These are phyloP conservation scores for Akabosia matsudoensis DNA, from an alignment of 1,140 invertebrate species.

Conservation along the genomic window DNA sequence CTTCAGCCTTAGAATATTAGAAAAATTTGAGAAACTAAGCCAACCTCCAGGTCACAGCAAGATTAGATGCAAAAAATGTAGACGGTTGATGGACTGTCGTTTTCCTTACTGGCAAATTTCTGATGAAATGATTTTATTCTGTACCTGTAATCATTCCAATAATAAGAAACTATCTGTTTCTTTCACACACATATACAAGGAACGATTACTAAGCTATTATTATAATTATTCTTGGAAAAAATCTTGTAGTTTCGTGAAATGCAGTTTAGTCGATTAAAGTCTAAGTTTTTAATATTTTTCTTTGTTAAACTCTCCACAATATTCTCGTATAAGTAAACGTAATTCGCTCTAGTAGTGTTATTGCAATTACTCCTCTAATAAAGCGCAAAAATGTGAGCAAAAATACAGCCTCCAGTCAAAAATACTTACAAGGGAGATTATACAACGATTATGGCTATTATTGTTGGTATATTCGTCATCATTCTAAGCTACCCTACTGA, in stretches of 20 bases:
- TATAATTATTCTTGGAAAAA: conserved; percentile 5
- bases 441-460: conserved; percentile 12
- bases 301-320: no score
- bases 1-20: no score
- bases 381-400: not conserved
- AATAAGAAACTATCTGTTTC: not conserved
- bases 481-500: conserved; percentile 13
- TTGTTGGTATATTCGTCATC: conserved; percentile 2
- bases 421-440: not conserved
- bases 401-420: conserved; percentile 7
- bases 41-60: not conserved
- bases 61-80: not conserved
- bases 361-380: no score
- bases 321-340: no score
- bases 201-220: not conserved
- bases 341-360: no score
- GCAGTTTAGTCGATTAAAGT: not conserved
- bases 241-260: not conserved
- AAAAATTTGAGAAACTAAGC: no score
- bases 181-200: not conserved
- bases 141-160: not conserved
- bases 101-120: not conserved
- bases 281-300: not conserved
- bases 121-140: conserved; percentile 5
- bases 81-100: not conserved